Evolutionary conservation across 1,140 invertebrate species (phyloP).

Genomic region (Zelostemma sp.): DNA sequence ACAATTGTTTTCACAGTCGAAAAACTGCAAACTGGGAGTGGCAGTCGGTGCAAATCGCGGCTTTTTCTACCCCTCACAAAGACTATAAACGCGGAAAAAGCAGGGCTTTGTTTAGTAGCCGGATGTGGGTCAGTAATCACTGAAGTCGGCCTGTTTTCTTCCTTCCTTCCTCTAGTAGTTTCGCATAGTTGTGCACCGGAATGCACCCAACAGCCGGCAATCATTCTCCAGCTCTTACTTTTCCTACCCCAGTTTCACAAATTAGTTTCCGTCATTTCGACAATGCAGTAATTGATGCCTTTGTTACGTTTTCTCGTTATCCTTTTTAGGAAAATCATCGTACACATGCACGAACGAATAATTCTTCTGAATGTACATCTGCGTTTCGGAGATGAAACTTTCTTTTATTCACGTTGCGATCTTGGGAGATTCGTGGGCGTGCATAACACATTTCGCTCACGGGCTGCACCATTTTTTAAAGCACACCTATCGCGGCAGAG

Average conservation of each 20-base stretch:
- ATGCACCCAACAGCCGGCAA: slow-evolving; percentile 17
- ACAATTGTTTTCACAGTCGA: slow-evolving; percentile 19
- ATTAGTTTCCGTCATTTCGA: not conserved
- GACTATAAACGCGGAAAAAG: slow-evolving; percentile 30
- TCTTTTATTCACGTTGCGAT: not conserved
- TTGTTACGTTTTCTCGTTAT: no score
- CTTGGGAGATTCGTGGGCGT: no score
- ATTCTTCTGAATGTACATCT: no score
- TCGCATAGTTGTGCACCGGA: slow-evolving; percentile 14
- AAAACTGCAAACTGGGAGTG: slow-evolving; percentile 21
- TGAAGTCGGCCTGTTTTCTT: slow-evolving; percentile 36
- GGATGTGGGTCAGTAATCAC: slow-evolving; percentile 55
- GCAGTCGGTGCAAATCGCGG: slow-evolving; percentile 20
- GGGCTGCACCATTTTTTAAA: no score
- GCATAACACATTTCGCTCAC: no score
- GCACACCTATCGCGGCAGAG: no score
- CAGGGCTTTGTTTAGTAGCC: slow-evolving; percentile 42
- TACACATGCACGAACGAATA: no score
- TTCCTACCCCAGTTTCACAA: slow-evolving; percentile 4
- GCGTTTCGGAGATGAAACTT: no score
- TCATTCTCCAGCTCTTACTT: slow-evolving; percentile 24
- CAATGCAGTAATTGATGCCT: no score
- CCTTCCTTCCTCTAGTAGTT: slow-evolving; percentile 15
- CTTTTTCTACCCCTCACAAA: slow-evolving; percentile 20
- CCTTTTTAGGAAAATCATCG: no score